These are phyloP conservation scores for Atlantisia rogersi DNA, from an alignment of 2,113 vertebrate species.

Conservation along the genomic window DNA sequence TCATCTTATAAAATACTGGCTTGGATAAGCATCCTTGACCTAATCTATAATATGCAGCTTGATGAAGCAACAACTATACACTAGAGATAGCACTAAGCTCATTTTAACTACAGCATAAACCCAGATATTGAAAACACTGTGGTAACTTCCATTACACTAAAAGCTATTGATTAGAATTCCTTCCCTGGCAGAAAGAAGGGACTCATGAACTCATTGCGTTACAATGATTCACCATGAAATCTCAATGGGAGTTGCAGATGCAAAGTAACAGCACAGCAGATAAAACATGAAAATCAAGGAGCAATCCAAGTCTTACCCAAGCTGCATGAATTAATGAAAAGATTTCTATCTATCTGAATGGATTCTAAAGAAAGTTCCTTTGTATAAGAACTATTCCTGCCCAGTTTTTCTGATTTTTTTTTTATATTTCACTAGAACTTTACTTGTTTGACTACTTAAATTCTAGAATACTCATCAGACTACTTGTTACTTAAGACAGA, in stretches of 20 bases:
- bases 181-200: background rate
- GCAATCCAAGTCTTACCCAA: background rate
- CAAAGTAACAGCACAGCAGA: background rate
- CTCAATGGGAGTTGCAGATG: background rate
- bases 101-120: slow-evolving; percentile 3
- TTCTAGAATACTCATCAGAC: background rate
- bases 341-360: background rate
- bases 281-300: background rate
- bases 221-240: background rate
- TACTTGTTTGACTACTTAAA: background rate
- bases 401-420: background rate
- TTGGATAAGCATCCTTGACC: background rate
- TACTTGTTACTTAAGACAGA: background rate
- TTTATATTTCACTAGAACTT: background rate
- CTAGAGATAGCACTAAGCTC: slow-evolving; percentile 11
- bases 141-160: slow-evolving; percentile 40
- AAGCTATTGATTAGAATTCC: slow-evolving; percentile 42
- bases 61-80: background rate
- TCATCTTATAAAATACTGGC: background rate
- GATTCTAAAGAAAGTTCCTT: background rate
- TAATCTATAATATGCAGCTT: background rate
- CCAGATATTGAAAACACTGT: background rate
- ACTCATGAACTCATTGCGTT: background rate
- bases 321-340: background rate
- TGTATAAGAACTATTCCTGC: background rate